Conservation (phyloP, 2,888 invertebrate genomes). For the Cataglyphis altisquamis region DNA sequence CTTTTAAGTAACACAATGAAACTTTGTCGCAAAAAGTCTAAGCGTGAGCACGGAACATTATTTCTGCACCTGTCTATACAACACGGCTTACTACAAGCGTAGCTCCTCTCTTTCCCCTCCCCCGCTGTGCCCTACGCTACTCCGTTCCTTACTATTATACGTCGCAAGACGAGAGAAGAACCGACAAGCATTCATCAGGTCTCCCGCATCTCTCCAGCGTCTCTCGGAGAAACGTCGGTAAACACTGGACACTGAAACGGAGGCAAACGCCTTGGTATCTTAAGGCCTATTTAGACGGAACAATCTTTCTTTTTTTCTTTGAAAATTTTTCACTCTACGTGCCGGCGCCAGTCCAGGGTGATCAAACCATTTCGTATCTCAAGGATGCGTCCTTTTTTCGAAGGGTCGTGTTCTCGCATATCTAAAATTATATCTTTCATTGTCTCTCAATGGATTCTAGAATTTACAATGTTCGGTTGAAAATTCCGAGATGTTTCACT, state of each 20-base stretch:
- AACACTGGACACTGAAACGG: conserved; percentile 13
- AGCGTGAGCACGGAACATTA: neutral
- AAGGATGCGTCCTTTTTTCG: neutral
- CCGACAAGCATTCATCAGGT: conserved; percentile 36
- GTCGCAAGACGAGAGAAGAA: conserved; percentile 8
- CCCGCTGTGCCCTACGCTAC: neutral
- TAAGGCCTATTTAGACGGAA: conserved; percentile 17
- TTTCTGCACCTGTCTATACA: conserved; percentile 21
- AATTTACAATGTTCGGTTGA: neutral
- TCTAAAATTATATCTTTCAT: neutral
- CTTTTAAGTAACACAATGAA: neutral
- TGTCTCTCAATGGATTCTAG: neutral
- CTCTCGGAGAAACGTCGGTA: conserved; percentile 19
- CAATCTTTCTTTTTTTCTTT: neutral
- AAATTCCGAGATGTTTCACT: neutral
- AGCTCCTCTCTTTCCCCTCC: neutral
- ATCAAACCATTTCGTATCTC: neutral
- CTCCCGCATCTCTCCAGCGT: neutral
- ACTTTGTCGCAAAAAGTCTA: neutral
- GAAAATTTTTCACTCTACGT: neutral
- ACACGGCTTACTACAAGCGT: conserved; percentile 5
- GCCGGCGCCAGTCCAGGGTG: neutral
- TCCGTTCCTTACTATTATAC: conserved; percentile 28
- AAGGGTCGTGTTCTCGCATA: neutral
- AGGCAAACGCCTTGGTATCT: conserved; percentile 1